These are phyloP conservation scores for Myiozetetes cayanensis DNA, from an alignment of 2,113 vertebrate genomes.

Conservation along the genomic window DNA sequence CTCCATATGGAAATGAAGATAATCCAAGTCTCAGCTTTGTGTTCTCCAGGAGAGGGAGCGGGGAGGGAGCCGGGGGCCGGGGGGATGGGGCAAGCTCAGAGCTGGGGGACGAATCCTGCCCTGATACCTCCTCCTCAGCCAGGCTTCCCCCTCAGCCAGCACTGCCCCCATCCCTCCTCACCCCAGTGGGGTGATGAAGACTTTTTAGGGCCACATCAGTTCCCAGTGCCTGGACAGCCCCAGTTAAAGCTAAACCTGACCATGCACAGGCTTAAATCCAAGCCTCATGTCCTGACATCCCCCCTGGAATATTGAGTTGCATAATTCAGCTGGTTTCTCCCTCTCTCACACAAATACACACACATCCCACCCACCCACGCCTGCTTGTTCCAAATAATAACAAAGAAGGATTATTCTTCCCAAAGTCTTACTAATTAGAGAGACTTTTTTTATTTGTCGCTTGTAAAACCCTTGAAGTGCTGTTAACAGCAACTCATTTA, in stretches of 20 bases:
- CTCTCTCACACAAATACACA: not conserved
- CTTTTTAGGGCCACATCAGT: not conserved
- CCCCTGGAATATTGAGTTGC: not conserved
- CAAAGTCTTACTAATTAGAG: constrained; percentile 20
- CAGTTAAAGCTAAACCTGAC: not conserved
- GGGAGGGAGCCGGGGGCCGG: not conserved
- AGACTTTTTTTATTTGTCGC: not conserved
- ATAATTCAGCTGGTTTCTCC: not conserved
- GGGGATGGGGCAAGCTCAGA: not conserved
- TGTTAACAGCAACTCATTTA: not conserved
- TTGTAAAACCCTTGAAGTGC: not conserved
- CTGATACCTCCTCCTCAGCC: not conserved
- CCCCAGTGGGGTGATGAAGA: not conserved
- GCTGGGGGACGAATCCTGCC: not conserved
- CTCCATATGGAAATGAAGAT: constrained; percentile 85
- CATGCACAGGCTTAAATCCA: accelerated
- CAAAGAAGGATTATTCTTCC: not conserved
- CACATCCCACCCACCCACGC: not conserved
- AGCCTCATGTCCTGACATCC: not conserved
- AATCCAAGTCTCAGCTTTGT: constrained; percentile 80
- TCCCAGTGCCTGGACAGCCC: not conserved
- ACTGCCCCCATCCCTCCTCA: not conserved
- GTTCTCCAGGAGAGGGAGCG: constrained; percentile 33
- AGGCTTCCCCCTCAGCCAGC: accelerated
- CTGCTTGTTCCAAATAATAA: not conserved